These are phyloP conservation scores for Melanogrammus aeglefinus DNA, from an alignment of 2,797 vertebrate genomes.

Conservation along the genomic window DNA sequence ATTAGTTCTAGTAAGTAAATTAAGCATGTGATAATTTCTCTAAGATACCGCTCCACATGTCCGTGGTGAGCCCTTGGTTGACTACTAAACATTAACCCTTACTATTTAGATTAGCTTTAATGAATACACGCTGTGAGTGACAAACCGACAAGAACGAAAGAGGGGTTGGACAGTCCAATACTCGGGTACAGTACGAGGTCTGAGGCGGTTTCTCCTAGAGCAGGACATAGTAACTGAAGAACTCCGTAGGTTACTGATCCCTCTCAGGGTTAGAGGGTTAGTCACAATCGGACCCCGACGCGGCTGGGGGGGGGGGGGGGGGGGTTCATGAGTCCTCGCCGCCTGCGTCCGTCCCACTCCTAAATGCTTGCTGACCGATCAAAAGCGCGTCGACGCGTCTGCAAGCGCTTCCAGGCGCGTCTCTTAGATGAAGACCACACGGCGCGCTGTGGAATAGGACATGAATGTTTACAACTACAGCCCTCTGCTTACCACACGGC, in stretches of 20 bases:
- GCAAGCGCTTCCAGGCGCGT: conserved; percentile 32
- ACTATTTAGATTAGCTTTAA: neutral
- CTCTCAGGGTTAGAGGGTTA: no score
- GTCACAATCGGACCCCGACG: neutral
- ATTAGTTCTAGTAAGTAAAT: no score
- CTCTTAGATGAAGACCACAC: neutral
- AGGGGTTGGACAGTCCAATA: neutral
- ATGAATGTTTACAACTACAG: neutral
- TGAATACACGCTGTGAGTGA: neutral
- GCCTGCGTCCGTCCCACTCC: no score
- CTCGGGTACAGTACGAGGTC: neutral
- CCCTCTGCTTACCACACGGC: no score
- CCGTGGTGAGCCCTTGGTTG: neutral
- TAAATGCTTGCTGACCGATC: no score
- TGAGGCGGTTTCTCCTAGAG: neutral
- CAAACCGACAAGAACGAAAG: neutral
- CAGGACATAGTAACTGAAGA: no score
- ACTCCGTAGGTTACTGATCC: neutral
- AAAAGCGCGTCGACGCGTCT: conserved; percentile 36
- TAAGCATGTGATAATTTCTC: no score
- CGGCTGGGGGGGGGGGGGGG: neutral
- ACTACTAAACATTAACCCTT: neutral
- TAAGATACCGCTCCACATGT: no score
- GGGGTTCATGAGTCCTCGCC: conserved; percentile 46
- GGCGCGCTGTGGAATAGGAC: conserved; percentile 32